phyloP scores from a whole-genome alignment of 1,140 invertebrate species.

The Drosophila willistoni region DNA sequence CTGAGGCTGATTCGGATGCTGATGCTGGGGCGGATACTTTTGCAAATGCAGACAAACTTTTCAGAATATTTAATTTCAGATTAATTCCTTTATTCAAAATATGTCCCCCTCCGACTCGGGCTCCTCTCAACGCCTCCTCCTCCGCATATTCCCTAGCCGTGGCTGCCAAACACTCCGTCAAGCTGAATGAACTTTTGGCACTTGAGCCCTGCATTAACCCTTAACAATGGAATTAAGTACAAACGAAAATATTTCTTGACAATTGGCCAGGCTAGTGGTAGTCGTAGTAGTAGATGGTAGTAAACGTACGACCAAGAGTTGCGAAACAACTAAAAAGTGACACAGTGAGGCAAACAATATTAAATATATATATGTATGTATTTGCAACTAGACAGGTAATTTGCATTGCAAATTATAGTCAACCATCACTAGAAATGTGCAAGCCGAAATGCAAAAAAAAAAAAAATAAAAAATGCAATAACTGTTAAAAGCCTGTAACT shows the following conservation, averaged over 20 bases:
- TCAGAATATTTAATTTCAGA: slow-evolving; percentile 29
- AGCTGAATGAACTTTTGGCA: slow-evolving; percentile 18
- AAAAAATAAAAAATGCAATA: background rate
- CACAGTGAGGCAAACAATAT: slow-evolving; percentile 16
- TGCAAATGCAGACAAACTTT: slow-evolving; percentile 25
- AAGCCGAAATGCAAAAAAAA: background rate
- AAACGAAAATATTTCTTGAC: slow-evolving; percentile 23
- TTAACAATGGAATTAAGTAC: slow-evolving; percentile 24
- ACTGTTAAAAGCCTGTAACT: background rate
- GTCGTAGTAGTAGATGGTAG: background rate
- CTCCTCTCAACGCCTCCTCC: background rate
- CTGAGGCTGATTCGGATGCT: background rate
- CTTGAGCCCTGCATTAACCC: slow-evolving; percentile 21
- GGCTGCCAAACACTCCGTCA: slow-evolving; percentile 1
- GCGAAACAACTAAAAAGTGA: slow-evolving; percentile 11
- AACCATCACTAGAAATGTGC: background rate
- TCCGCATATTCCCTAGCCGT: background rate
- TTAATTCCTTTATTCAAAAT: slow-evolving; percentile 30
- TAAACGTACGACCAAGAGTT: slow-evolving; percentile 9
- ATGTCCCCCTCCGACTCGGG: slow-evolving; percentile 5
- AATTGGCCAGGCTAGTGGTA: slow-evolving; percentile 9
- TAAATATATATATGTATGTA: background rate
- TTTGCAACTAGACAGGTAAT: background rate
- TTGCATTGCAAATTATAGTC: slow-evolving; percentile 1
- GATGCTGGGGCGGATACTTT: slow-evolving; percentile 13